A percentile compares a stretch with the other conserved stretches of the same genome.
Conservation (phyloP, 1,140 invertebrate species). For the Aphelenchoides besseyi region DNA sequence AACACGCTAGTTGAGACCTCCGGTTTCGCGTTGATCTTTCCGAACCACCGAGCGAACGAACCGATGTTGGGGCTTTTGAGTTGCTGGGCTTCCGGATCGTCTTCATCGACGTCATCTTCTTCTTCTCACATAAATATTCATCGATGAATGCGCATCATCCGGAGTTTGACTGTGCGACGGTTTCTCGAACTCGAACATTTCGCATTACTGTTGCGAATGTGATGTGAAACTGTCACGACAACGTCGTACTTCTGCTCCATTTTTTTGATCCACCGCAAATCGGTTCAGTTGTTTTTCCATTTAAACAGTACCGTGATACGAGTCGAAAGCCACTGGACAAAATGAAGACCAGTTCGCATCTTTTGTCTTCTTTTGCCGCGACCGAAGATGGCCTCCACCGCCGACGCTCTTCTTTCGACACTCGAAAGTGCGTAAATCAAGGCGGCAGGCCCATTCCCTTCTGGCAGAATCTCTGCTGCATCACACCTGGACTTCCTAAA, state of each 20-base stretch:
- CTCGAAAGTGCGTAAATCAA: background rate
- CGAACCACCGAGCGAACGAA: background rate
- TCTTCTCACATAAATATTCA: background rate
- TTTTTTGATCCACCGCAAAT: background rate
- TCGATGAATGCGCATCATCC: background rate
- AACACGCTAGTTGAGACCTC: background rate
- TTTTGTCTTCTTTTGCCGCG: background rate
- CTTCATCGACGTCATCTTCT: background rate
- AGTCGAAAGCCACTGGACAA: background rate
- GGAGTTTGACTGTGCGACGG: background rate
- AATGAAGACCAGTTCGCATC: background rate
- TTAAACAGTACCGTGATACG: background rate
- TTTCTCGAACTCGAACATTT: too few relatives aligned
- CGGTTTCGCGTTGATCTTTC: background rate
- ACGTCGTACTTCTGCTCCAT: background rate
- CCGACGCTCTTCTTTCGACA: background rate
- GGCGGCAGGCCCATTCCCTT: background rate
- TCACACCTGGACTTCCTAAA: background rate
- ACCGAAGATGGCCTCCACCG: background rate
- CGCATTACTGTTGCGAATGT: background rate
- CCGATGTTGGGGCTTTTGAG: background rate
- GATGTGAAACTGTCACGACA: background rate
- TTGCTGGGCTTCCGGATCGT: background rate
- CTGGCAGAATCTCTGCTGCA: background rate
- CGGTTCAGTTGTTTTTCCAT: too few relatives aligned